A percentile compares a stretch with the other conserved stretches of the same genome.
Conservation (phyloP, 2,797 vertebrate species). For the Lepilemur ruficaudatus region DNA sequence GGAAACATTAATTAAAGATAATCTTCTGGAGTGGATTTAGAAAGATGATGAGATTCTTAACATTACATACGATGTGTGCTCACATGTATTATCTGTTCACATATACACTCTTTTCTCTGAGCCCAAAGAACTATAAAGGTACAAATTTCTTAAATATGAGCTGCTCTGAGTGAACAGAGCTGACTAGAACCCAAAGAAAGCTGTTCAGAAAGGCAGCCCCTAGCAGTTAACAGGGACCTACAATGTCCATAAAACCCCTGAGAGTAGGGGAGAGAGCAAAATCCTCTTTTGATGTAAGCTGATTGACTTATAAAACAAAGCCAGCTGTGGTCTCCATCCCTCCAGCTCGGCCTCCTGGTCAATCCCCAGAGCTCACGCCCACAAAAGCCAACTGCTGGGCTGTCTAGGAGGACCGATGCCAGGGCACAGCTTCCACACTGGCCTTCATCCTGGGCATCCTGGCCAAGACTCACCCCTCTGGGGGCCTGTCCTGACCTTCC, state of each 20-base stretch:
- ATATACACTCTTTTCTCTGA: neutral
- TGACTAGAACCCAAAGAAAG: neutral
- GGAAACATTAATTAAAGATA: neutral
- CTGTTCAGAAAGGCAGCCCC: too few species aligned
- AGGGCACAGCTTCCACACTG: fast-evolving
- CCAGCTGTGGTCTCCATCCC: neutral
- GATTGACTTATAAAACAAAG: neutral
- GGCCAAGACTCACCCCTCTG: neutral
- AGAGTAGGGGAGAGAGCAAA: neutral
- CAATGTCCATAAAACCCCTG: neutral
- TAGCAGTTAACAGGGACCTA: neutral
- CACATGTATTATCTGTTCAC: neutral
- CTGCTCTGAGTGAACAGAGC: neutral
- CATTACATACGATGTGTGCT: too few species aligned
- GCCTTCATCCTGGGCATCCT: neutral
- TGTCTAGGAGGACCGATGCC: neutral
- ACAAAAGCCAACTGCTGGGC: fast-evolving
- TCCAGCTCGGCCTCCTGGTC: too few species aligned
- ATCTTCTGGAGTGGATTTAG: neutral
- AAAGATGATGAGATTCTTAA: neutral
- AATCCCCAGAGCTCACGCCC: neutral
- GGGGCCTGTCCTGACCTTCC: neutral
- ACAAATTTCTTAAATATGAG: neutral
- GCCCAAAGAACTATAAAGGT: neutral
- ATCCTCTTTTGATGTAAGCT: too few species aligned